Base-by-base conservation (phyloP, 2,888 invertebrate species). In the Drosophila trichaetosa region DNA sequence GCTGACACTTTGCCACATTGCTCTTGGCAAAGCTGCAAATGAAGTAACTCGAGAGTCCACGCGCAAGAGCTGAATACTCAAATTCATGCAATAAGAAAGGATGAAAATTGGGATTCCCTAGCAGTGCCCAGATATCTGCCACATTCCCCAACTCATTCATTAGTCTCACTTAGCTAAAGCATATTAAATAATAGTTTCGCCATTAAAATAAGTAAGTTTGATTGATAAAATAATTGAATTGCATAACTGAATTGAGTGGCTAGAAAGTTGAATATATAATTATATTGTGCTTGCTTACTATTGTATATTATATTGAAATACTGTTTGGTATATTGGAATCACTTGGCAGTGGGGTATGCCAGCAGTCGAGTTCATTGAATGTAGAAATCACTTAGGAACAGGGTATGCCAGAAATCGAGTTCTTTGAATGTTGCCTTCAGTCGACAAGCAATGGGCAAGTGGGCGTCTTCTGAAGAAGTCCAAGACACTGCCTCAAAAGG, bases 401-500 rank as follows among this genome's bases (percentile, higher is more conserved):
- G 75, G 38, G 77, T 51, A 73, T 60, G 4, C 29, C 0, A 4
- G 13, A 6, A 49, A 57, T 54, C 46, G 60, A 3, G n/a, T 48
- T 27, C 3, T 7, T 18, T 3, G 3, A 8, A 13, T 0, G 27
- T 13, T n/a, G 8, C 16, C 33, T 33, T 29, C 52, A 58, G 21
- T 69, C 36, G 27, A 46, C 2, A 40, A 65, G 60, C 49, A 56
- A 29, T 42, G 27, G 60, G 31, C 60, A 29, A 46, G 66, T 18
- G 46, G 57, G 57, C 65, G 58, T 59, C 56, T 60, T 69, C 63
- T 78, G 46, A 67, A 77, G 76, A 77, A 79, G 63, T 66, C 66
- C 69, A 69, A 74, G 75, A 57, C 66, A 48, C 74, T 63, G 69
- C 69, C 66, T 53, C 79, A 75, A 77, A 77, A 79, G 76, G 79